Evolutionary conservation across 2,113 vertebrate species (phyloP), one percentile per base, ranked within the genome.

Genomic region (Lates calcarifer): DNA sequence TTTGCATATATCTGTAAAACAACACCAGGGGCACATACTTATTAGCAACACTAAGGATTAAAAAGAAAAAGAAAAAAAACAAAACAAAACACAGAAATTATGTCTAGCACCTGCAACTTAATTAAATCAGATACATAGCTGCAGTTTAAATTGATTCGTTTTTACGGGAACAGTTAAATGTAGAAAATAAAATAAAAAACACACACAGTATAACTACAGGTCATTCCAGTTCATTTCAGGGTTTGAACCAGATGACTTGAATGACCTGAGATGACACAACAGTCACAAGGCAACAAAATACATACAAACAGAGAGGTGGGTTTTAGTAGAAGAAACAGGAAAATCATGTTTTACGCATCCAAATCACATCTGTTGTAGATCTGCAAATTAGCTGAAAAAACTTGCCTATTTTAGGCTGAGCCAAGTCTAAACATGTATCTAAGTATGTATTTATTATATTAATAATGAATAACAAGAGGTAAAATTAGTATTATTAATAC

Each of bases 1-100:
- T 99, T 99, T 97, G 98, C 98, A 97, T 99, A 99, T 97, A 99
- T 99, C 98, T 99, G 94, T 17, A 94, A 93, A 84, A 81, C 88
- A 95, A 85, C 18, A 87, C 68, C 90, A 83, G 28, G 14, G 22
- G 56, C 65, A 78, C n/a, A 66, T 17, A 4, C 28, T 84, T 73
- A 47, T 79, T 22, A 86, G 64, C 24, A 60, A 62, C 67, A 77
- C 3, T 20, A 18, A 53, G 43, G 49, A 29, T 71, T 29, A 10
- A 1, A 76, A 58, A 29, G 8, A 49, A n/a, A n/a, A n/a, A n/a
- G n/a, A n/a, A n/a, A n/a, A n/a, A n/a, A n/a, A 33, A 57, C 22
- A 12, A 4, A 3, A 26, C 60, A 61, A 47, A 18, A 60, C 53
- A 69, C 41, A 17, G 17, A 37, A 39, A 43, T 58, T 12, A 62